Evolutionary conservation across 2,888 invertebrate genomes (phyloP), one percentile per base, ranked within the genome.

Genomic region (Sphaerophoria rueppellii): DNA sequence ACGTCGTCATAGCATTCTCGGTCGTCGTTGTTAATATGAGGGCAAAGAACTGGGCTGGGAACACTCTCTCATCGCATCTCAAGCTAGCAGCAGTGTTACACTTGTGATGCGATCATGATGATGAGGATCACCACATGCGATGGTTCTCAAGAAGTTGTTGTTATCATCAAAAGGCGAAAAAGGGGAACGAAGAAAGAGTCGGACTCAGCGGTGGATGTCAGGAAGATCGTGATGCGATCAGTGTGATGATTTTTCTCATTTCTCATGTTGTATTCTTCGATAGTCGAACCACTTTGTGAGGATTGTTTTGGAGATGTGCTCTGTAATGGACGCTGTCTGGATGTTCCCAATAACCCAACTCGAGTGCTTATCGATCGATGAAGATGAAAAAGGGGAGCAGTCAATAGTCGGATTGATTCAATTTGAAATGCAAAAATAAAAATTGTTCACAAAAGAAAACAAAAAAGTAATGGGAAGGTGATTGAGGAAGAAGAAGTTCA

Each of bases 391-490:
- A 73, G 78, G 58, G 72, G 77, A 77, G 50, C 75, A 80, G 52
- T 40, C 57, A 9, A 52, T 11, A n/a, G 40, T 24, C 32, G 40
- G 71, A 85, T 85, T 80, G 83, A 81, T 70, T 85, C 81, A 77
- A 85, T 85, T 85, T 81, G 73, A 81, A 85, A 85, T 81, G 81
- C 80, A 85, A 81, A 85, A 81, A 85, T 85, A 81, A 85, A 76
- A 85, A 81, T 81, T 81, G 81, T 85, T 63, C 37, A 70, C 52
- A 78, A 69, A 48, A 67, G 55, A 77, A 43, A 72, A 71, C 52
- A 70, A 50, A 9, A 32, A 70, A 14, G 52, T 67, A 67, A 4
- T 4, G 2, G 14, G 50, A 72, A 65, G 72, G 70, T 77, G 77
- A 72, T 77, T 72, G 65, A 76, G 65, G 81, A 74, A 60, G 55